These are phyloP conservation scores for Drosophila percnosoma DNA, from an alignment of 2,888 invertebrate genomes.

Conservation along the genomic window DNA sequence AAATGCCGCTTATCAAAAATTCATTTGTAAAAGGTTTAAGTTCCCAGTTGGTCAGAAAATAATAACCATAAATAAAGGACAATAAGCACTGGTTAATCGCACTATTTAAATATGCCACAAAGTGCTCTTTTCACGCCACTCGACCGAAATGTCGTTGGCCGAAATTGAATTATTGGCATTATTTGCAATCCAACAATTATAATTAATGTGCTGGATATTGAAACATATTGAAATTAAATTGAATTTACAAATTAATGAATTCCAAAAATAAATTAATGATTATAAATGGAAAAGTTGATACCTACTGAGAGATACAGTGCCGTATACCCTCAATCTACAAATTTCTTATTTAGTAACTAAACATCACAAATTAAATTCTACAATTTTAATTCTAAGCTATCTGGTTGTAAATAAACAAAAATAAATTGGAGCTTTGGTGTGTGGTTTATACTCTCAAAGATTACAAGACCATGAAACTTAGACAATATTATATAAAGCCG, in stretches of 20 bases:
- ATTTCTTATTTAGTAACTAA: neutral
- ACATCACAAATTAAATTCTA: neutral
- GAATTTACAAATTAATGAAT: neutral
- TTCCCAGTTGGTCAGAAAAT: slow-evolving; percentile 1
- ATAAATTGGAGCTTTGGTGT: neutral
- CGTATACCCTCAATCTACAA: neutral
- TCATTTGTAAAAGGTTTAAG: neutral
- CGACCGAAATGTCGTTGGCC: neutral
- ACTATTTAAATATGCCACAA: slow-evolving; percentile 27
- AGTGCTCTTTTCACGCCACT: neutral
- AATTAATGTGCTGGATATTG: slow-evolving; percentile 1
- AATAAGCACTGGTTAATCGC: slow-evolving; percentile 16
- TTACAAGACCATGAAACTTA: neutral
- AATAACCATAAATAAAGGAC: slow-evolving; percentile 19
- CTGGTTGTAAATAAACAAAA: neutral
- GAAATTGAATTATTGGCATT: neutral
- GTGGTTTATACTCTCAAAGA: neutral
- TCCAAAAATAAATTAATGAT: neutral
- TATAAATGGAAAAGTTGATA: neutral
- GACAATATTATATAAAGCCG: slow-evolving; percentile 7
- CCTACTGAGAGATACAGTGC: neutral
- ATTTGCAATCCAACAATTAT: slow-evolving; percentile 1
- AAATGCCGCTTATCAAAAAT: neutral
- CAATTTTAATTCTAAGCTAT: neutral
- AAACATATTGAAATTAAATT: neutral